These are phyloP conservation scores for Steinernema feltiae DNA, from an alignment of 1,140 invertebrate species.

Conservation along the genomic window DNA sequence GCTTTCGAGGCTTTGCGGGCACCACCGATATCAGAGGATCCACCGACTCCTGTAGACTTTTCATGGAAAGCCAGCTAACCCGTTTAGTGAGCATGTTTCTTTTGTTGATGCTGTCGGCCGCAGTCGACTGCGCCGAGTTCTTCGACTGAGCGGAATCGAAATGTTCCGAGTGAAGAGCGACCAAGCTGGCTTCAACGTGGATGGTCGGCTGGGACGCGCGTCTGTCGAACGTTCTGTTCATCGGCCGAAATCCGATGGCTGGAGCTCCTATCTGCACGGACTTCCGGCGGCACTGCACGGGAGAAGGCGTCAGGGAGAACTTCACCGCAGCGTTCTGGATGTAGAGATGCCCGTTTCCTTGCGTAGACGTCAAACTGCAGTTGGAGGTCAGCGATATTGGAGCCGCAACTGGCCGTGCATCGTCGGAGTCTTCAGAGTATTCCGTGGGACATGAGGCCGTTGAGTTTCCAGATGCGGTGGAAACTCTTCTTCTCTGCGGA, in stretches of 20 bases:
- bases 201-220: slow-evolving; percentile 38
- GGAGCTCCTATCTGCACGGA: slow-evolving; percentile 53
- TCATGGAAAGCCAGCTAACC: slow-evolving; percentile 56
- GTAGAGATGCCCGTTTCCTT: slow-evolving; percentile 5
- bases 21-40: slow-evolving; percentile 29
- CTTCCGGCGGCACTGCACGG: slow-evolving; percentile 32
- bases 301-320: slow-evolving; percentile 24
- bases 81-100: slow-evolving; percentile 44
- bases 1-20: slow-evolving; percentile 15
- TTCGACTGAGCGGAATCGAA: background rate
- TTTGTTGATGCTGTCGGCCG: slow-evolving; percentile 17
- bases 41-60: slow-evolving; percentile 46
- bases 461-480: slow-evolving; percentile 47
- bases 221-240: slow-evolving; percentile 33
- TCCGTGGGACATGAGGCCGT: slow-evolving; percentile 51
- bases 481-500: slow-evolving; percentile 47
- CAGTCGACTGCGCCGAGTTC: background rate
- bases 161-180: slow-evolving; percentile 23
- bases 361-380: background rate
- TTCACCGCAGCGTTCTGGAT: slow-evolving; percentile 16
- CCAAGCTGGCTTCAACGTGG: slow-evolving; percentile 26
- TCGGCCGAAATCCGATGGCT: slow-evolving; percentile 48
- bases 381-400: slow-evolving; percentile 21
- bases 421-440: slow-evolving; percentile 30
- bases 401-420: slow-evolving; percentile 8